These are phyloP conservation scores for Sipha flava DNA, from an alignment of 1,140 invertebrate species.

Conservation along the genomic window DNA sequence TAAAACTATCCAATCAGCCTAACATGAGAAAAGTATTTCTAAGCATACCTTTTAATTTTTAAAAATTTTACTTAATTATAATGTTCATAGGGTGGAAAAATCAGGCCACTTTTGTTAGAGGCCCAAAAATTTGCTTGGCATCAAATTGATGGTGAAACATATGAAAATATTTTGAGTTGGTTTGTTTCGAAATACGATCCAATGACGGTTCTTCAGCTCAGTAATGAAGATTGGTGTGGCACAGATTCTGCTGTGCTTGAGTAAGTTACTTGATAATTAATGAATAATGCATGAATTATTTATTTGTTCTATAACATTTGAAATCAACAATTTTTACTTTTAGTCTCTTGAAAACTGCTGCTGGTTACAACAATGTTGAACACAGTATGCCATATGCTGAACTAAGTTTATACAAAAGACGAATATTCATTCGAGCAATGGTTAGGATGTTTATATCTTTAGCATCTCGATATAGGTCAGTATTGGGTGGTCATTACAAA, in stretches of 20 bases:
- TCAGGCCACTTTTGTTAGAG: constrained; percentile 51
- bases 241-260: constrained; percentile 49
- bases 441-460: constrained; percentile 47
- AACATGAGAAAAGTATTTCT: constrained; percentile 53
- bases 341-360: constrained; percentile 54
- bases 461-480: constrained; percentile 46
- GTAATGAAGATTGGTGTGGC: constrained; percentile 45
- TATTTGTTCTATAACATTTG: constrained; percentile 17
- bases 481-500: constrained; percentile 47
- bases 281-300: neutral
- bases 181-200: constrained; percentile 68
- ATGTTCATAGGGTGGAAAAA: constrained; percentile 45
- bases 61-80: neutral
- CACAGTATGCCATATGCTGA: constrained; percentile 44
- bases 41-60: neutral
- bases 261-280: constrained; percentile 39
- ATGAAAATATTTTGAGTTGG: constrained; percentile 65
- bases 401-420: constrained; percentile 50
- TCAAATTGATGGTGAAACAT: constrained; percentile 54
- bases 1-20: constrained; percentile 62
- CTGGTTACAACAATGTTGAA: constrained; percentile 48
- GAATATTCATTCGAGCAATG: constrained; percentile 52
- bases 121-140: constrained; percentile 63
- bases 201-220: constrained; percentile 52
- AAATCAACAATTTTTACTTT: neutral